These are phyloP conservation scores for Cercocebus atys DNA, from an alignment of 2,113 vertebrate species.

Conservation along the genomic window DNA sequence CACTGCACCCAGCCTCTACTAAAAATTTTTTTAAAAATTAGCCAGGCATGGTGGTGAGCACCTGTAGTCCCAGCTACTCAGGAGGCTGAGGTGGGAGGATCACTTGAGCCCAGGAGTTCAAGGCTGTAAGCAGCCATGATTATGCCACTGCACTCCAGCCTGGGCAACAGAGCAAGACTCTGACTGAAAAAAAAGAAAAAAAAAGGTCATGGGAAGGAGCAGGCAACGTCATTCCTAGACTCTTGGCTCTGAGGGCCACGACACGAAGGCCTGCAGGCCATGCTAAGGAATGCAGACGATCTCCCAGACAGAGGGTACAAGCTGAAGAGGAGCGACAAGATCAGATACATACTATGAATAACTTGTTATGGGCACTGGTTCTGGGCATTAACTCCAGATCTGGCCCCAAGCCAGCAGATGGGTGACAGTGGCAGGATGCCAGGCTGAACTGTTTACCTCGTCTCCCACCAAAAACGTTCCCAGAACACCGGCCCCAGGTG, in stretches of 20 bases:
- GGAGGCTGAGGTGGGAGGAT: no score
- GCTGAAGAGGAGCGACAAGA: neutral
- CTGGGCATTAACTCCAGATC: neutral
- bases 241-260: neutral
- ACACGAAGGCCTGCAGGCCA: neutral
- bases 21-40: no score
- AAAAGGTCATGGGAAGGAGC: neutral
- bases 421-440: neutral
- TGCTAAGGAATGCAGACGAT: rapidly evolving
- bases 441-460: neutral
- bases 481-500: rapidly evolving
- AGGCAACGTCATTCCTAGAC: neutral
- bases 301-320: neutral
- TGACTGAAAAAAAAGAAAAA: no score
- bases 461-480: neutral
- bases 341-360: neutral
- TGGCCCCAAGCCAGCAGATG: neutral
- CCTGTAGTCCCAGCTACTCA: no score
- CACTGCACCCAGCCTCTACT: no score
- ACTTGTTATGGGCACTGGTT: neutral
- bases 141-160: no score
- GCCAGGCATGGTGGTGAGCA: no score
- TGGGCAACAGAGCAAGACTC: no score
- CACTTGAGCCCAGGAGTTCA: no score
- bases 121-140: no score